phyloP scores from a whole-genome alignment of 92 coral and sea anemone genomes.

The Metridium senile region DNA sequence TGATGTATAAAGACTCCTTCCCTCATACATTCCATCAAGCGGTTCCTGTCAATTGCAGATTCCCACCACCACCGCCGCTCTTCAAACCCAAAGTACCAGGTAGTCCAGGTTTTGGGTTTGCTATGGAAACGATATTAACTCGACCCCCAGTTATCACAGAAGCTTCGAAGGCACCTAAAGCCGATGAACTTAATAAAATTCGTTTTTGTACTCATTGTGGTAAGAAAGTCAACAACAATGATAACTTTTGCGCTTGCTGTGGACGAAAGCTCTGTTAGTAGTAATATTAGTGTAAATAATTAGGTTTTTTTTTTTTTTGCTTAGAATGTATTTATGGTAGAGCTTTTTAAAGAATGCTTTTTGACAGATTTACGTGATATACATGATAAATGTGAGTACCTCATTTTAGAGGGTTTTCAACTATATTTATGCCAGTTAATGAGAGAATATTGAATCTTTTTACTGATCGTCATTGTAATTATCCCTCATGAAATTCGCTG shows the following conservation, averaged over 20 bases:
- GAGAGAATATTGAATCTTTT: neutral
- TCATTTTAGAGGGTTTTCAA: neutral
- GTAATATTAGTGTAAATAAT: no score
- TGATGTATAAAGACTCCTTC: constrained; percentile 72
- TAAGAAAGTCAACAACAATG: constrained; percentile 65
- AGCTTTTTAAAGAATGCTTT: neutral
- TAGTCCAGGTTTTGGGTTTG: constrained; percentile 64
- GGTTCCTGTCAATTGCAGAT: constrained; percentile 64
- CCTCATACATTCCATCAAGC: constrained; percentile 77
- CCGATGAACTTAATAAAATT: constrained; percentile 31
- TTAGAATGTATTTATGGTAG: neutral
- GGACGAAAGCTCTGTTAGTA: constrained; percentile 74
- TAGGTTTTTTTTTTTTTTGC: neutral
- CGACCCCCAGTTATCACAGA: constrained; percentile 34
- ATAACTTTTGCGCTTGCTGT: constrained; percentile 93
- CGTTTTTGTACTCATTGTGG: constrained; percentile 97
- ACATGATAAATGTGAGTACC: no score
- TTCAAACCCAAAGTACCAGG: constrained; percentile 69
- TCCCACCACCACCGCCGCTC: constrained; percentile 86
- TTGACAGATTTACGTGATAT: neutral
- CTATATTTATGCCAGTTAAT: neutral
- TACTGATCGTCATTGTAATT: neutral
- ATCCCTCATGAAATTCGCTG: no score
- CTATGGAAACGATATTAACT: constrained; percentile 70
- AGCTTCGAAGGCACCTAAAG: constrained; percentile 55